Evolutionary conservation across 2,888 invertebrate species (phyloP).

Genomic region (Glyphotaelius pellucidus): DNA sequence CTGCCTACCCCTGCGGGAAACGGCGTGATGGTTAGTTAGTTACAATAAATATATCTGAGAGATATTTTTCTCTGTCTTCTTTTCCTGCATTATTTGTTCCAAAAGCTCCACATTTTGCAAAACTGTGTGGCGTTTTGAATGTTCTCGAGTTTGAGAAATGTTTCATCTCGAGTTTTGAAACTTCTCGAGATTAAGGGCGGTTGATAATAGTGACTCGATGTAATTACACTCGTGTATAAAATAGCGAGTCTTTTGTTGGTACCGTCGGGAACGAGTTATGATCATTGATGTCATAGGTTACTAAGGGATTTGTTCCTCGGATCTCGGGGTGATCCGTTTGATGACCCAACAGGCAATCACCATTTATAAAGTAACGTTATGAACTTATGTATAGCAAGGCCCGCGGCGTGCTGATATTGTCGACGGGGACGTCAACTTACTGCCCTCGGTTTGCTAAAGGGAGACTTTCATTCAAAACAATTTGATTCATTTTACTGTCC

Average conservation of each 20-base stretch:
- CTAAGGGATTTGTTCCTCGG: conserved; percentile 25
- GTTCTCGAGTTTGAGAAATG: not conserved
- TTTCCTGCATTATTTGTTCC: not conserved
- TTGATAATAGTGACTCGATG: conserved; percentile 16
- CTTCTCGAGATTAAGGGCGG: conserved; percentile 22
- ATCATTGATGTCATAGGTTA: conserved; percentile 58
- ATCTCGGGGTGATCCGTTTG: conserved; percentile 27
- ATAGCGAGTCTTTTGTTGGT: conserved; percentile 51
- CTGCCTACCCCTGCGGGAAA: too few relatives aligned
- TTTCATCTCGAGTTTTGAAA: not conserved
- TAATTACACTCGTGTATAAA: conserved; percentile 50
- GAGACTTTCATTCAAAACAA: not conserved
- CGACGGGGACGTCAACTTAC: not conserved
- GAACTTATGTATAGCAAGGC: conserved; percentile 2
- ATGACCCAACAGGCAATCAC: conserved; percentile 35
- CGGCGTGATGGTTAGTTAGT: too few relatives aligned
- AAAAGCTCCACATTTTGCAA: not conserved
- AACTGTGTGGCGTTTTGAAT: not conserved
- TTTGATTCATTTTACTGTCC: not conserved
- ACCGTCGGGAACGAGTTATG: conserved; percentile 52
- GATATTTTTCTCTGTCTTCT: not conserved
- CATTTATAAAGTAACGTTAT: conserved; percentile 38
- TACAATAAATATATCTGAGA: not conserved
- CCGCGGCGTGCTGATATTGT: not conserved
- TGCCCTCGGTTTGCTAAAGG: not conserved